phyloP scores from a whole-genome alignment of 2,113 vertebrate genomes.

The Perca schrenkii region DNA sequence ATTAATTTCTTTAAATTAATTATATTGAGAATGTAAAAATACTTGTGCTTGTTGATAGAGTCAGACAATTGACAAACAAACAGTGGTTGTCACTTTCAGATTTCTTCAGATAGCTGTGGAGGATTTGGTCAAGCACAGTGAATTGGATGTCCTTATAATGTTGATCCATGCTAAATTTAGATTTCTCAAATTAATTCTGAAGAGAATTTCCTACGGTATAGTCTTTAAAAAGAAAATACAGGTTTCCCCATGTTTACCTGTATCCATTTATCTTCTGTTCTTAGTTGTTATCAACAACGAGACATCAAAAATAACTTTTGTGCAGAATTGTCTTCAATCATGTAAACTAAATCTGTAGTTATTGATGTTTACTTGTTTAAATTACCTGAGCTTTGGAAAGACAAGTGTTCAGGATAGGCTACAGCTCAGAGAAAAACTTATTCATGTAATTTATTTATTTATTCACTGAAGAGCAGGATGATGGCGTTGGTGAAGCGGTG shows the following conservation, averaged over 20 bases:
- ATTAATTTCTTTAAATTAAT: background rate
- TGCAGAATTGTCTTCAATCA: background rate
- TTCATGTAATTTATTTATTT: background rate
- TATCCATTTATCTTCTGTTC: background rate
- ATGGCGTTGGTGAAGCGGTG: background rate
- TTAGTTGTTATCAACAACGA: too few relatives aligned
- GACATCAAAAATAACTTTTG: background rate
- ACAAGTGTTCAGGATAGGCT: background rate
- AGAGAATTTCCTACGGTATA: too few relatives aligned
- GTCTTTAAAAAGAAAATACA: too few relatives aligned
- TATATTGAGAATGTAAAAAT: background rate
- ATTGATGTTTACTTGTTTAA: background rate
- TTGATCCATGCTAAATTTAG: background rate
- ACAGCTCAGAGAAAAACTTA: background rate
- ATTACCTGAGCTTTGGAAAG: background rate
- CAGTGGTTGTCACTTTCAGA: background rate
- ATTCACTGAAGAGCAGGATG: constrained; percentile 2
- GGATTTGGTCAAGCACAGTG: too few relatives aligned
- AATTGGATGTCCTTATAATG: background rate
- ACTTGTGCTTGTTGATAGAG: background rate
- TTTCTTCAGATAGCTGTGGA: too few relatives aligned
- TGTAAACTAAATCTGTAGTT: background rate
- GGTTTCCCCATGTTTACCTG: background rate
- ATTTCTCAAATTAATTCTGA: background rate
- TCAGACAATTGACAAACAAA: background rate